Conservation (phyloP, 2,797 vertebrate species). For the Alauda arvensis region DNA sequence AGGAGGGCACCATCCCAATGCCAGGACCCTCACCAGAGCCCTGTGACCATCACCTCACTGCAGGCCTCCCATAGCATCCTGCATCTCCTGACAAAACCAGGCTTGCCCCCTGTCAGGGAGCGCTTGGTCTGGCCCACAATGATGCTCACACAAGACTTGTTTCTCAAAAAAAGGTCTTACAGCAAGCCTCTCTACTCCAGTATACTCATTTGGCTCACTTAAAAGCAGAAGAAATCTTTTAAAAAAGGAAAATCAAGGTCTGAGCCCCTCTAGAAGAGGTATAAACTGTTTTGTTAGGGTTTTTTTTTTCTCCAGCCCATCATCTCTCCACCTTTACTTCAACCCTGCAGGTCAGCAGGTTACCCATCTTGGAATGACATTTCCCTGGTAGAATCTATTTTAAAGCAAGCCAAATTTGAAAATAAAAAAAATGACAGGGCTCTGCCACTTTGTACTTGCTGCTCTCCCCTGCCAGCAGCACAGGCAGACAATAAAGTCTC, state of each 20-base stretch:
- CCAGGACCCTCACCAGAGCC: neutral
- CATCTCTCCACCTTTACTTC: neutral
- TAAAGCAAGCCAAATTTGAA: neutral
- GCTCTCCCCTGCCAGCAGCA: neutral
- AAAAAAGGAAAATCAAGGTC: neutral
- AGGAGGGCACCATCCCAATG: accelerated
- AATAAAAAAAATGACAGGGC: neutral
- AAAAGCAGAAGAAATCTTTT: neutral
- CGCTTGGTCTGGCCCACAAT: neutral
- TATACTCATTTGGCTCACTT: neutral
- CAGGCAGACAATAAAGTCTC: neutral
- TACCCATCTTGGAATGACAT: neutral
- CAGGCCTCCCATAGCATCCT: neutral
- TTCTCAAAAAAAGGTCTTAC: neutral
- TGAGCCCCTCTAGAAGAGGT: neutral
- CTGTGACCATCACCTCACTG: neutral
- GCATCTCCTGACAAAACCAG: neutral
- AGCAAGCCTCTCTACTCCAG: neutral
- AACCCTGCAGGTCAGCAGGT: neutral
- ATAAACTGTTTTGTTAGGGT: neutral
- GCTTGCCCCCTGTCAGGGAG: neutral
- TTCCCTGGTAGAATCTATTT: neutral
- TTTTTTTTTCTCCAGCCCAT: neutral
- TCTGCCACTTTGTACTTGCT: neutral
- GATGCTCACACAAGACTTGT: neutral